A percentile compares a stretch with the other conserved stretches of the same genome.
Evolutionary conservation across 2,888 invertebrate genomes (phyloP).

Genomic region (Thymelicus acteon): DNA sequence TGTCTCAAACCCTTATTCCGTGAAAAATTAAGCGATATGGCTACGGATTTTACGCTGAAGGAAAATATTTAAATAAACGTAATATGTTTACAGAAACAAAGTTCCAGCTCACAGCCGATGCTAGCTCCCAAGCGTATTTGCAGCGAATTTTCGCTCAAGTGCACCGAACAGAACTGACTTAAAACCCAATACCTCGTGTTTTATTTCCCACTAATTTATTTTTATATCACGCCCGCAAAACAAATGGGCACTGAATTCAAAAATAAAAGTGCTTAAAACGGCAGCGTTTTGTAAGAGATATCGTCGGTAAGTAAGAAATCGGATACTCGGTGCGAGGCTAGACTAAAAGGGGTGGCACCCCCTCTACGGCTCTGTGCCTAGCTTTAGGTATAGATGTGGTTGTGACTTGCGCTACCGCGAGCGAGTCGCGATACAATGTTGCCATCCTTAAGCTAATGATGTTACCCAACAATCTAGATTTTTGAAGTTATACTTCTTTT

Average conservation of each 20-base stretch:
- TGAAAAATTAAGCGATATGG: too few species aligned
- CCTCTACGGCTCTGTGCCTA: conserved; percentile 9
- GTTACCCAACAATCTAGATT: background rate
- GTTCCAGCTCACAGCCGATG: background rate
- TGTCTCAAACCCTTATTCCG: too few species aligned
- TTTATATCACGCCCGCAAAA: conserved; percentile 36
- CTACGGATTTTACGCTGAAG: background rate
- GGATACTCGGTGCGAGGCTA: conserved; percentile 55
- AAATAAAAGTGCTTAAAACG: conserved; percentile 36
- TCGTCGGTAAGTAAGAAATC: conserved; percentile 54
- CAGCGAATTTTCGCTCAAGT: conserved; percentile 2
- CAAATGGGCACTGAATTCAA: conserved; percentile 36
- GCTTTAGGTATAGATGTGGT: conserved; percentile 31
- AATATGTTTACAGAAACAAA: conserved; percentile 1
- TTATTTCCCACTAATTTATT: conserved; percentile 35
- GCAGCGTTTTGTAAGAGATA: conserved; percentile 39
- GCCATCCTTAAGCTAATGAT: background rate
- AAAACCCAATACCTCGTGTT: conserved; percentile 26
- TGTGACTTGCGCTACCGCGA: conserved; percentile 1
- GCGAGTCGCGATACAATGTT: background rate
- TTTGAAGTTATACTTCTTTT: background rate
- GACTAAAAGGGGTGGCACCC: conserved; percentile 39
- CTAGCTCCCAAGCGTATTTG: background rate
- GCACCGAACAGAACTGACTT: conserved; percentile 20
- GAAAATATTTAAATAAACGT: background rate